Evolutionary conservation across 2,797 vertebrate genomes (phyloP).

Genomic region (Prionace glauca): DNA sequence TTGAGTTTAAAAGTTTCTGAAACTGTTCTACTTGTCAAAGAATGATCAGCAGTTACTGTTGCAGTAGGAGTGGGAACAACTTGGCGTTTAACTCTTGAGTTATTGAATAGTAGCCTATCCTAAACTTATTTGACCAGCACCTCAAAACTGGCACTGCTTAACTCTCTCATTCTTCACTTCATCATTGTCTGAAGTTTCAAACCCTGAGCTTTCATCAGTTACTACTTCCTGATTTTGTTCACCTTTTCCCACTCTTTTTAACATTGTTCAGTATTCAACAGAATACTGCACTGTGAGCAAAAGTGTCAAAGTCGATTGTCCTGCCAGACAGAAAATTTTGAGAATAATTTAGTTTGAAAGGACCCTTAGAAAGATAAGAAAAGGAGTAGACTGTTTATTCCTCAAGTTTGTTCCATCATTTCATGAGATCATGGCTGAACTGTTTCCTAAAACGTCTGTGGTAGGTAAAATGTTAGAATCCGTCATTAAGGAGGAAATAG

Average conservation of each 20-base stretch:
- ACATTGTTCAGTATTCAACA: background rate
- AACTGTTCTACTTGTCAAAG: background rate
- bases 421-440: background rate
- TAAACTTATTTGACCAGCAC: background rate
- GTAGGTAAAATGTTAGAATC: too few species aligned
- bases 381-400: background rate
- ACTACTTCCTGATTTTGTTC: background rate
- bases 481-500: too few species aligned
- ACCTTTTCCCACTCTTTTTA: background rate
- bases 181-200: background rate
- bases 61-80: background rate
- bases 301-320: background rate
- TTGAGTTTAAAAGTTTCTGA: background rate
- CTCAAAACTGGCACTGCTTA: background rate
- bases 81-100: background rate
- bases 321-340: background rate
- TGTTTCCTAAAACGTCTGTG: too few species aligned
- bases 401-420: background rate
- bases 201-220: background rate
- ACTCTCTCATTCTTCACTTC: background rate
- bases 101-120: background rate
- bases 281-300: background rate
- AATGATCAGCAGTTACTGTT: background rate
- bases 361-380: background rate
- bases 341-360: background rate